Percentiles rank a stretch among this genome's conserved stretches.
phyloP scores from a whole-genome alignment of 2,797 vertebrate genomes.

The Coracias cyanogaster region DNA sequence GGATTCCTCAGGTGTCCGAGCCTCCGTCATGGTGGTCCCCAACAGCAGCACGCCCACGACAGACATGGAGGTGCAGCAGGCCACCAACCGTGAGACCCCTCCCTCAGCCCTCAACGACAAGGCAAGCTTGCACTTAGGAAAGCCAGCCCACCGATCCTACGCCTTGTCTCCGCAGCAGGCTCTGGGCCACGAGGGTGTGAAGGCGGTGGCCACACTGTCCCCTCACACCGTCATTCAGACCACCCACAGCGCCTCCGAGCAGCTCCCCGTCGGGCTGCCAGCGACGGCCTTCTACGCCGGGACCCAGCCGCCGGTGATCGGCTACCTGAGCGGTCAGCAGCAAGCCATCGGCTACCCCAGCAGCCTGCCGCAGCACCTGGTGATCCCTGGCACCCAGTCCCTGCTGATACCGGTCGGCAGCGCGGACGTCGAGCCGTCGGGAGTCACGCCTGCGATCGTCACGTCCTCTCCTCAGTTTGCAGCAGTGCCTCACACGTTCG shows the following conservation, averaged over 20 bases:
- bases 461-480: conserved; percentile 86
- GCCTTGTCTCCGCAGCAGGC: conserved; percentile 84
- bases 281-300: conserved; percentile 89
- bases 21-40: conserved; percentile 93
- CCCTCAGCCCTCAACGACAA: conserved; percentile 88
- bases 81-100: conserved; percentile 81
- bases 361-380: conserved; percentile 92
- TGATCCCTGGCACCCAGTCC: conserved; percentile 93
- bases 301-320: conserved; percentile 91
- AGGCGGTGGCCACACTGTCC: conserved; percentile 85
- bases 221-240: conserved; percentile 97
- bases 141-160: conserved; percentile 86
- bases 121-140: conserved; percentile 88
- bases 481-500: conserved; percentile 91
- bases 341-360: conserved; percentile 90
- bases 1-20: conserved; percentile 86
- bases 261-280: conserved; percentile 89
- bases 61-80: conserved; percentile 85
- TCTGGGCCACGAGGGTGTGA: conserved; percentile 86
- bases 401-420: conserved; percentile 93
- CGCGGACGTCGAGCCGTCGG: conserved; percentile 86
- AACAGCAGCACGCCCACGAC: conserved; percentile 87
- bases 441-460: conserved; percentile 83
- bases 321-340: conserved; percentile 92
- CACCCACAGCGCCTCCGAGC: conserved; percentile 89